Base-by-base conservation (phyloP, 2,797 vertebrate species). In the Hydrocynus forskahlii region DNA sequence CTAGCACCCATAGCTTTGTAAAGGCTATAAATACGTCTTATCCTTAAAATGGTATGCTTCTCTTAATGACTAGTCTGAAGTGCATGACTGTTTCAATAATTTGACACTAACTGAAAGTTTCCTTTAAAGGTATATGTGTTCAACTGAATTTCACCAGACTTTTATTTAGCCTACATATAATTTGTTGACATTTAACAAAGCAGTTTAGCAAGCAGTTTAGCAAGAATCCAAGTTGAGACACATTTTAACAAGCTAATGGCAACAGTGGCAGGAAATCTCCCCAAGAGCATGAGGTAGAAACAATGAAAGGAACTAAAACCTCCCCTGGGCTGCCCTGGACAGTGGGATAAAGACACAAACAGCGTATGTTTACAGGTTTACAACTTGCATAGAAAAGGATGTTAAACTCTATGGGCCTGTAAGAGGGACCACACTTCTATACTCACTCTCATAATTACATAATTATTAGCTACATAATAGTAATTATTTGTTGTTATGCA, bases 271-370 rank as follows among this genome's bases (percentile, higher is more conserved):
- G 64, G 64, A 67, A 67, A 17, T 43, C 63, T 40, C 35, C 35
- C 2, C 40, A 66, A 40, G 35, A 43, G 64, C 38, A 19, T 6
- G 8, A n/a, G 19, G 64, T 12, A 67, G 35, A 67, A 67, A 67
- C 64, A 67, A 67, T 67, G 38, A 67, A 19, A 67, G 64, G 64
- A 67, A 67, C 64, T 67, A 67, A 43, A 8, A 4, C 64, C 64
- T 64, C 63, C 63, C 16, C 14, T n/a, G 38, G 7, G 19, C 35
- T 19, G 19, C 14, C 8, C 17, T 38, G 38, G 64, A 67, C 13
- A n/a, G 4, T 40, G 38, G 38, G 19, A 16, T 38, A 17, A 64
- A 38, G 14, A 10, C 25, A 63, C 62, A 38, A 38, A 64, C 29
- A 16, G 63, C 13, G 16, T 16, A 38, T 10, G 23, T 62, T 29